Evolutionary conservation across 2,113 vertebrate genomes (phyloP).

Genomic region (Cygnus atratus): DNA sequence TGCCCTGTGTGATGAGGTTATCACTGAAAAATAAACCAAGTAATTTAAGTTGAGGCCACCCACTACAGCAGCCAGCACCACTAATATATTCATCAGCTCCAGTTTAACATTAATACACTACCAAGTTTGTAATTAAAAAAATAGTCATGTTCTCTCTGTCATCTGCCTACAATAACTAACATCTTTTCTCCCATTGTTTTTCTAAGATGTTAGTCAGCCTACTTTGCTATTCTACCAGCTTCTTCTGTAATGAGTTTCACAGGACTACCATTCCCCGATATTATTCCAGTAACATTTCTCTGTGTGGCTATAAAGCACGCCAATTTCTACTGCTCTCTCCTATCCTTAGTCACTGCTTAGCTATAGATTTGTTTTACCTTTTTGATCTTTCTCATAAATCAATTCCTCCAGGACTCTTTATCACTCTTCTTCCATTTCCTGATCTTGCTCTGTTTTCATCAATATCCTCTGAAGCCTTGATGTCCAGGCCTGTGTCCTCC

Average conservation of each 20-base stretch:
- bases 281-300: background rate
- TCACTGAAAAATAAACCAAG: background rate
- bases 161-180: background rate
- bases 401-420: background rate
- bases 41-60: background rate
- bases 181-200: background rate
- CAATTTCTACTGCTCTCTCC: background rate
- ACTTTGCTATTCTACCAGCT: background rate
- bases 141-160: background rate
- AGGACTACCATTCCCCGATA: background rate
- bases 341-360: background rate
- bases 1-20: background rate
- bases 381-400: background rate
- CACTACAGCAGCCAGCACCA: background rate
- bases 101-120: background rate
- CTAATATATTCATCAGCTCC: background rate
- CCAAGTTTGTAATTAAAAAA: background rate
- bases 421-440: background rate
- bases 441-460: background rate
- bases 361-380: background rate
- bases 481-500: background rate
- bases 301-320: background rate
- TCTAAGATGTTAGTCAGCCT: background rate
- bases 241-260: background rate
- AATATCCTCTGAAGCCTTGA: background rate